These are phyloP conservation scores for Catocala fraxini DNA, from an alignment of 2,888 invertebrate species.

Conservation along the genomic window DNA sequence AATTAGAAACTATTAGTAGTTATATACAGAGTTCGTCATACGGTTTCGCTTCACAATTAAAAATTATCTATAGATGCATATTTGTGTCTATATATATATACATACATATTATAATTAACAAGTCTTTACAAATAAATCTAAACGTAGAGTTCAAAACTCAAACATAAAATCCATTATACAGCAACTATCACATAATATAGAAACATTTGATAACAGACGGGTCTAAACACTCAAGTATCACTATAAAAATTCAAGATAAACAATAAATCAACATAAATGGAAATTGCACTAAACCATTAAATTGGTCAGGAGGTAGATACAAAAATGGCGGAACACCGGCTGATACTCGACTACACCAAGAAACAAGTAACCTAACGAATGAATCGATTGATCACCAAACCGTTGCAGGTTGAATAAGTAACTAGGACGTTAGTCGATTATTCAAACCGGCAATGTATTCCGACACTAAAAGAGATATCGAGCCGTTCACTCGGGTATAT, in stretches of 20 bases:
- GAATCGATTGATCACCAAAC: conserved; percentile 12
- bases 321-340: conserved; percentile 36
- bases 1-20: conserved; percentile 53
- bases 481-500: conserved; percentile 18
- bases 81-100: conserved; percentile 34
- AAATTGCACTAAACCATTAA: conserved; percentile 43
- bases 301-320: conserved; percentile 64
- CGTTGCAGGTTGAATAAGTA: conserved; percentile 14
- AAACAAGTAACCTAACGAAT: neutral
- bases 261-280: conserved; percentile 30
- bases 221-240: conserved; percentile 45
- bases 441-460: conserved; percentile 33
- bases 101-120: conserved; percentile 31
- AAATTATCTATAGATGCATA: conserved; percentile 24
- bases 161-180: conserved; percentile 41
- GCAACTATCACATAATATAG: conserved; percentile 47
- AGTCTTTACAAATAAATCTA: conserved; percentile 41
- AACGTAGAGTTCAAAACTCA: conserved; percentile 49
- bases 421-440: conserved; percentile 11
- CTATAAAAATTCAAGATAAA: conserved; percentile 43
- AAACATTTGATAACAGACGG: conserved; percentile 42
- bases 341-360: neutral
- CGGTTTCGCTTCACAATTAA: conserved; percentile 28
- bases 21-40: conserved; percentile 46
- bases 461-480: conserved; percentile 21